phyloP scores from a whole-genome alignment of 2,797 vertebrate species.

The Schizopygopsis malacanthus region DNA sequence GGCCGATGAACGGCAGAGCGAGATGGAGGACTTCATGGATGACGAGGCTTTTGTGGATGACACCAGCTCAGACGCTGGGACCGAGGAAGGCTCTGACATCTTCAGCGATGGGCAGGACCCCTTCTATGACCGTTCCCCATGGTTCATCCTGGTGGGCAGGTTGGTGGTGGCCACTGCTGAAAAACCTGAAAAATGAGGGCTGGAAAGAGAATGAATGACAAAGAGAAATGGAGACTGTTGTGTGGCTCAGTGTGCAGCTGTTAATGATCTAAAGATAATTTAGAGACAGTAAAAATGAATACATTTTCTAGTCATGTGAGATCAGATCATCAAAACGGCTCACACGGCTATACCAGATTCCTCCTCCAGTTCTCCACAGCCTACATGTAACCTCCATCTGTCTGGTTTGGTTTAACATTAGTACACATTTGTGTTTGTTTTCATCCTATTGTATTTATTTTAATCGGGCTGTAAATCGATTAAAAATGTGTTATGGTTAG shows the following conservation, averaged over 20 bases:
- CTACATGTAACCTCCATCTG: conserved; percentile 33
- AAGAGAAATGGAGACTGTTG: conserved; percentile 59
- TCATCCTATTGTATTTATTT: conserved; percentile 62
- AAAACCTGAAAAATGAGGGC: conserved; percentile 39
- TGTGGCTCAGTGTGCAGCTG: conserved; percentile 73
- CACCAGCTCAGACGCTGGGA: conserved; percentile 96
- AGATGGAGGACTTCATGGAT: conserved; percentile 96
- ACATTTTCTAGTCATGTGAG: not conserved
- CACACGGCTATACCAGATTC: conserved; percentile 8
- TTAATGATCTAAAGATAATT: conserved; percentile 58
- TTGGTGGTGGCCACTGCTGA: conserved; percentile 79
- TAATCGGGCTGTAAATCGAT: conserved; percentile 53
- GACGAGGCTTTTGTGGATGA: conserved; percentile 98
- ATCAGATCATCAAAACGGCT: not conserved
- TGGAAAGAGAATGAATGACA: conserved; percentile 57
- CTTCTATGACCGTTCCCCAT: conserved; percentile 99
- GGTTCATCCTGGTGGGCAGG: conserved; percentile 99
- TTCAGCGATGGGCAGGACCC: conserved; percentile 98
- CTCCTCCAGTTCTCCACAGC: conserved; percentile 2
- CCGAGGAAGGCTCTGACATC: conserved; percentile 97
- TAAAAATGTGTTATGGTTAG: conserved; percentile 17
- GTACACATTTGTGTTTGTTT: conserved; percentile 63
- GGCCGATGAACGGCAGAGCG: conserved; percentile 96
- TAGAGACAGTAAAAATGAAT: not conserved
- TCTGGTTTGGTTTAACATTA: conserved; percentile 59